These are phyloP conservation scores for Erinaceus europaeus DNA, from an alignment of 2,113 vertebrate species.

Conservation along the genomic window DNA sequence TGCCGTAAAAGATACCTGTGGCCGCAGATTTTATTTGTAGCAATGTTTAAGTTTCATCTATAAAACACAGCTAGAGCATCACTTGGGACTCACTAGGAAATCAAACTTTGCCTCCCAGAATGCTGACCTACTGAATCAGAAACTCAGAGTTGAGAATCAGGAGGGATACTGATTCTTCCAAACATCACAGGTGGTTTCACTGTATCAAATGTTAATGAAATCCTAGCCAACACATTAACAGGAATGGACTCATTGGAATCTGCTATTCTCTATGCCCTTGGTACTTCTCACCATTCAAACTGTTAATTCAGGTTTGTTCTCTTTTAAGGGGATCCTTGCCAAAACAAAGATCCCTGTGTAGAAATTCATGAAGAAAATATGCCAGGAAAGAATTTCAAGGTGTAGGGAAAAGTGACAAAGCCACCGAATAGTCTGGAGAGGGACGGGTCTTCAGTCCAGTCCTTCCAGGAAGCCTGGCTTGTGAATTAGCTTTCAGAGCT, in stretches of 20 bases:
- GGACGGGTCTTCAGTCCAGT: background rate
- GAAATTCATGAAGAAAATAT: background rate
- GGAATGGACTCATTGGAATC: background rate
- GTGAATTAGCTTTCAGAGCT: background rate
- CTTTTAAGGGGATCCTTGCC: background rate
- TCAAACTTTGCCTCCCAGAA: background rate
- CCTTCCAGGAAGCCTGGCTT: background rate
- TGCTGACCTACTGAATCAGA: background rate
- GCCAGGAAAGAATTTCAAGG: background rate
- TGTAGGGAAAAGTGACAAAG: background rate
- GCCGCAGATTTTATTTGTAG: background rate
- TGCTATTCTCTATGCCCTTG: background rate
- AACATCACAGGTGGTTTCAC: background rate
- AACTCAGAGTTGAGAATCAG: background rate
- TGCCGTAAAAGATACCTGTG: background rate
- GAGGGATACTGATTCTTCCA: background rate
- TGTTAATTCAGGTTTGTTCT: background rate
- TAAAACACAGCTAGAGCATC: background rate
- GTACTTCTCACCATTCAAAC: background rate
- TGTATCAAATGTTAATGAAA: background rate
- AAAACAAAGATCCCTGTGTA: background rate
- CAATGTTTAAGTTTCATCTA: background rate
- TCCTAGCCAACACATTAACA: background rate
- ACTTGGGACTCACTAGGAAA: background rate
- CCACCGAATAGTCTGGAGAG: background rate